These are phyloP conservation scores for Barbus barbus DNA, from an alignment of 2,113 vertebrate genomes.

Conservation along the genomic window DNA sequence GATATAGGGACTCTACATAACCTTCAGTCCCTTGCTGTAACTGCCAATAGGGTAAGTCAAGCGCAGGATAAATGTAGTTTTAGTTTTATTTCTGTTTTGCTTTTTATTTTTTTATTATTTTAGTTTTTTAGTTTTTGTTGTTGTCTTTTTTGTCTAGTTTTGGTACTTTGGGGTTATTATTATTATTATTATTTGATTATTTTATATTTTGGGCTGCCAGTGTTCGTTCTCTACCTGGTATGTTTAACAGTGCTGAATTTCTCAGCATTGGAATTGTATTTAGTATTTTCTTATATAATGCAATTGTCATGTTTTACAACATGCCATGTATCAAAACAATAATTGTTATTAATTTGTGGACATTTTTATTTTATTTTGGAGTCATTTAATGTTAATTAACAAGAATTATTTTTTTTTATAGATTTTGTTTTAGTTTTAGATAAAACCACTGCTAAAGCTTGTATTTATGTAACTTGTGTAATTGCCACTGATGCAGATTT, in stretches of 20 bases:
- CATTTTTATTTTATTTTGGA: background rate
- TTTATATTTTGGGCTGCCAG: background rate
- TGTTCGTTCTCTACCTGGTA: too few species aligned
- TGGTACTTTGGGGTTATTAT: too few species aligned
- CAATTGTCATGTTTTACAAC: background rate
- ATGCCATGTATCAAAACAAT: background rate
- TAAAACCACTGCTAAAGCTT: background rate
- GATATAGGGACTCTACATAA: slow-evolving; percentile 93
- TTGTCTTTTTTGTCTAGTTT: too few species aligned
- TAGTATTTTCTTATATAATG: too few species aligned
- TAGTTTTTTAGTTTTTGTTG: too few species aligned
- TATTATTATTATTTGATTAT: too few species aligned
- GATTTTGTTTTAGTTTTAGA: background rate
- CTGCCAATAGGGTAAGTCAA: slow-evolving; percentile 91
- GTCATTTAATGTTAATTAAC: background rate
- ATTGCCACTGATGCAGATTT: too few species aligned
- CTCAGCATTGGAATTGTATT: too few species aligned
- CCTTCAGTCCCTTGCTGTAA: slow-evolving; percentile 93
- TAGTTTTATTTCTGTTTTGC: too few species aligned
- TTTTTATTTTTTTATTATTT: too few species aligned
- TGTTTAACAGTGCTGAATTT: too few species aligned
- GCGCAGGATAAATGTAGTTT: background rate
- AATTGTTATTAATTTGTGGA: too few species aligned
- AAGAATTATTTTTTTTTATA: background rate
- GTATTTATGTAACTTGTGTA: background rate